Conservation (phyloP, 2,888 invertebrate species). For the Lasioglossum marginatum region DNA sequence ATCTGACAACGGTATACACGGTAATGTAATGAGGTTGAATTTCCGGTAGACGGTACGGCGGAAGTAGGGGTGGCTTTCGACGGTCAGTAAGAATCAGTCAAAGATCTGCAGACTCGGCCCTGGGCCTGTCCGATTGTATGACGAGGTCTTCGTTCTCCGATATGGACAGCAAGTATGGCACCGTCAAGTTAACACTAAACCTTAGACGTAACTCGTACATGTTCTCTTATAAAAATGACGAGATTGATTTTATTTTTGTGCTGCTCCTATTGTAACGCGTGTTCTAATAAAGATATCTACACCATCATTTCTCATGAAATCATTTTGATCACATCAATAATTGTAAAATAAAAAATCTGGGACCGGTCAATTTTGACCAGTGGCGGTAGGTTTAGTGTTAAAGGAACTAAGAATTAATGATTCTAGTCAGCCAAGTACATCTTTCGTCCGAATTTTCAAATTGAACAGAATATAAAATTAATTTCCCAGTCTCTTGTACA, state of each 20-base stretch:
- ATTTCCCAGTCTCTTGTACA: background rate
- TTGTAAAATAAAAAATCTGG: too few relatives aligned
- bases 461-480: background rate
- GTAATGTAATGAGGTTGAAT: slow-evolving; percentile 49
- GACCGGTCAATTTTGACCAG: too few relatives aligned
- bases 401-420: too few relatives aligned
- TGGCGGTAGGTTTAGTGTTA: too few relatives aligned
- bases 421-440: too few relatives aligned
- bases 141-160: slow-evolving; percentile 90
- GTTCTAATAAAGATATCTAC: too few relatives aligned
- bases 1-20: background rate
- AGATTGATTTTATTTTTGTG: too few relatives aligned
- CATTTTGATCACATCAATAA: too few relatives aligned
- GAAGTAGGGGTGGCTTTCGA: slow-evolving; percentile 85
- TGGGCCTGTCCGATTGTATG: slow-evolving; percentile 86
- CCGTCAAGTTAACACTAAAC: background rate
- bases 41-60: slow-evolving; percentile 81
- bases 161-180: slow-evolving; percentile 88
- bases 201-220: too few relatives aligned
- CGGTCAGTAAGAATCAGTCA: slow-evolving; percentile 87
- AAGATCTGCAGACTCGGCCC: slow-evolving; percentile 88
- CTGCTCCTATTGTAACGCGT: too few relatives aligned
- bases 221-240: too few relatives aligned
- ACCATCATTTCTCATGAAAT: too few relatives aligned
- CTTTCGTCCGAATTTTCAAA: background rate